Evolutionary conservation across 1,140 invertebrate species (phyloP).

Genomic region (Formica exsecta): DNA sequence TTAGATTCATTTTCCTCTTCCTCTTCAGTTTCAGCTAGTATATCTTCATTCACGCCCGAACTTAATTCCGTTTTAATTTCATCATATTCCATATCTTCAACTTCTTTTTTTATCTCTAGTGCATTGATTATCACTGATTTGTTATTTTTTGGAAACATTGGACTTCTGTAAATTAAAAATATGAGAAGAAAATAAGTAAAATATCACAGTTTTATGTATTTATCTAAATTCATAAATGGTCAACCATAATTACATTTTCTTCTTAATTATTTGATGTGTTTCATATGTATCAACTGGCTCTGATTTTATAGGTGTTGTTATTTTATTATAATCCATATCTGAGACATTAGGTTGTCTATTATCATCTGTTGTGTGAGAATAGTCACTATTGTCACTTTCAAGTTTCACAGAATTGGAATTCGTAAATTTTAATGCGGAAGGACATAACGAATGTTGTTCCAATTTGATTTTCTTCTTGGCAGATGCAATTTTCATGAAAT

Average conservation of each 20-base stretch:
- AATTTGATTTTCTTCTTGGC: conserved; percentile 84
- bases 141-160: conserved; percentile 72
- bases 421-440: conserved; percentile 70
- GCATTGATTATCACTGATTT: conserved; percentile 72
- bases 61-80: conserved; percentile 81
- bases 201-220: conserved; percentile 15
- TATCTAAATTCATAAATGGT: not conserved
- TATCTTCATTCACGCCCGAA: conserved; percentile 73
- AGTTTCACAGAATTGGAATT: conserved; percentile 79
- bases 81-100: conserved; percentile 83
- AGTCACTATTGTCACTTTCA: conserved; percentile 82
- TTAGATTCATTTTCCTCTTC: conserved; percentile 81
- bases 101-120: conserved; percentile 83
- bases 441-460: conserved; percentile 76
- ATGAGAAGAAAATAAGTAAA: not conserved
- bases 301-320: conserved; percentile 74
- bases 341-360: conserved; percentile 77
- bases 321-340: conserved; percentile 77
- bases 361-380: conserved; percentile 81
- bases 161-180: conserved; percentile 73
- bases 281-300: conserved; percentile 81
- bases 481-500: conserved; percentile 75
- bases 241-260: conserved; percentile 78
- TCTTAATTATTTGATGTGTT: conserved; percentile 64
- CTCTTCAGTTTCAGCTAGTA: conserved; percentile 75